A percentile compares a stretch with the other conserved stretches of the same genome.
These are phyloP conservation scores for Lophochroa leadbeateri DNA, from an alignment of 2,113 vertebrate species.

Conservation along the genomic window DNA sequence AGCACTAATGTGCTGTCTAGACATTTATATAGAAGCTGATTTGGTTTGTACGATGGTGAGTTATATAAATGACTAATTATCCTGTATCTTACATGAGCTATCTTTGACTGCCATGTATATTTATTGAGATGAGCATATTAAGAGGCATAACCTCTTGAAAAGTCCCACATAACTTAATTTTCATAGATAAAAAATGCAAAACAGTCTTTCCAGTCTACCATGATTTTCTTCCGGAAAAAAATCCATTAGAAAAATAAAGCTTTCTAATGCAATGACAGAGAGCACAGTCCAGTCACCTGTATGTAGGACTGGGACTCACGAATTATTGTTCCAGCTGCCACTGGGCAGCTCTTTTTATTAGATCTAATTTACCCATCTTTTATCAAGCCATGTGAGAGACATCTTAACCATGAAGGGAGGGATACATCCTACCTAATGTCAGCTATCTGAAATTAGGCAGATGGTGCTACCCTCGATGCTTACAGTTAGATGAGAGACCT, in stretches of 20 bases:
- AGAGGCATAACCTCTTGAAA: neutral
- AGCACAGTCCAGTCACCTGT: neutral
- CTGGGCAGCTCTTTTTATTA: neutral
- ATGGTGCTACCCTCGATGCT: neutral
- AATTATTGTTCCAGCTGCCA: neutral
- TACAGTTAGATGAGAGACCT: neutral
- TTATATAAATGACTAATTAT: conserved; percentile 35
- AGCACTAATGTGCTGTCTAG: conserved; percentile 34
- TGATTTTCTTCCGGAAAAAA: neutral
- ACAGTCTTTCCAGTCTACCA: neutral
- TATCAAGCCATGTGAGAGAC: neutral
- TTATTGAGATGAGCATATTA: conserved; percentile 10
- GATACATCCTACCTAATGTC: neutral
- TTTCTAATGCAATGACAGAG: neutral
- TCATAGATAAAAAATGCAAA: conserved; percentile 15
- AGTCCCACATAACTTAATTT: conserved; percentile 14
- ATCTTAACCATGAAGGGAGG: neutral
- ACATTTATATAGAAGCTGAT: conserved; percentile 25
- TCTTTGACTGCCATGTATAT: conserved; percentile 7
- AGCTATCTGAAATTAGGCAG: neutral
- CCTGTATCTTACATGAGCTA: neutral
- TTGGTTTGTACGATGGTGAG: neutral
- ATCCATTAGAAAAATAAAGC: conserved; percentile 4
- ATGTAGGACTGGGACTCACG: neutral
- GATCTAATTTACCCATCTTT: neutral